Percentiles rank a stretch among this genome's conserved stretches.
Conservation (phyloP, 2,113 vertebrate species). For the Neomonachus schauinslandi region DNA sequence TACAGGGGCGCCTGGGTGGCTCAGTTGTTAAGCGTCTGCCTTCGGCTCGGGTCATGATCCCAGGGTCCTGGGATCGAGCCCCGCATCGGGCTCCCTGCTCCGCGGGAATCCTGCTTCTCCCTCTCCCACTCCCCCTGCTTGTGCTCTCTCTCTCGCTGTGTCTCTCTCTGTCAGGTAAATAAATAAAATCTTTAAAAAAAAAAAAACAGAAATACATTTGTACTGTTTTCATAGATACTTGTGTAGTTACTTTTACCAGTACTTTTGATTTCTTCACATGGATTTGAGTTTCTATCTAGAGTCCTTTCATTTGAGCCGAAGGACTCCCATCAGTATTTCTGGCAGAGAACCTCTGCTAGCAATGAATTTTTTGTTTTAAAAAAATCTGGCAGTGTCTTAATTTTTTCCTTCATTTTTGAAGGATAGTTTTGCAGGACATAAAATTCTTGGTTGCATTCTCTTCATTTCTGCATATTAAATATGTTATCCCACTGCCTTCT, state of each 20-base stretch:
- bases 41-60: no score
- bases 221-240: neutral
- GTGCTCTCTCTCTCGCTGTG: no score
- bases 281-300: neutral
- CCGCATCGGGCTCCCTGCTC: no score
- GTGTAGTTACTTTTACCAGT: neutral
- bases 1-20: no score
- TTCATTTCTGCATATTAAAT: neutral
- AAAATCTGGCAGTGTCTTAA: neutral
- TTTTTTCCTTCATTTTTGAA: neutral
- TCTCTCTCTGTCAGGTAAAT: no score
- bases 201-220: neutral
- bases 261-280: neutral
- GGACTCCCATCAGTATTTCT: neutral
- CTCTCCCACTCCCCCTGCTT: no score
- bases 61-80: no score
- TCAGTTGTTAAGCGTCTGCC: no score
- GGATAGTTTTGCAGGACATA: neutral
- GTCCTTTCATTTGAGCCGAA: neutral
- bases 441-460: neutral
- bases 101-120: no score
- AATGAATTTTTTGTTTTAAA: neutral
- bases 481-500: neutral
- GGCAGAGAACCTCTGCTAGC: neutral
- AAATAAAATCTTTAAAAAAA: no score